Evolutionary conservation across 2,888 invertebrate species (phyloP).

Genomic region (Clunio marinus): DNA sequence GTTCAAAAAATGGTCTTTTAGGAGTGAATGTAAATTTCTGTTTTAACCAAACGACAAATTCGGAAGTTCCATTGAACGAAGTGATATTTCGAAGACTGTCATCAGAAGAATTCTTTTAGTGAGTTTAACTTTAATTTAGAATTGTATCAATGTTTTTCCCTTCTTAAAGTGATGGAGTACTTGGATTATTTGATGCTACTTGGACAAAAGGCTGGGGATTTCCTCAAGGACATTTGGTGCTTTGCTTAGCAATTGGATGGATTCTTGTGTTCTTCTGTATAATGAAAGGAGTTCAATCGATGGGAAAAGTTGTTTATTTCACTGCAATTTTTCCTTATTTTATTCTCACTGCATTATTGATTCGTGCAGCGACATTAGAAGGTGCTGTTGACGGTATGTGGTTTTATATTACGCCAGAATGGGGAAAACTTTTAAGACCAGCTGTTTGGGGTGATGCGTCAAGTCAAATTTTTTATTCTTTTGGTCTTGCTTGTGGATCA

Average conservation of each 20-base stretch:
- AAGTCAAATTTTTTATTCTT: constrained; percentile 79
- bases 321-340: constrained; percentile 70
- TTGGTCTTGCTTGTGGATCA: constrained; percentile 71
- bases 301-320: constrained; percentile 79
- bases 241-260: constrained; percentile 75
- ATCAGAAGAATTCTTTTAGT: constrained; percentile 66
- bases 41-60: constrained; percentile 45
- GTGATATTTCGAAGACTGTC: constrained; percentile 58
- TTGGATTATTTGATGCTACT: constrained; percentile 65
- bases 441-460: constrained; percentile 79
- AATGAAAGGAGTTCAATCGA: constrained; percentile 83
- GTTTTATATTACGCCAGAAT: constrained; percentile 70
- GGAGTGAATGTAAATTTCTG: constrained; percentile 54
- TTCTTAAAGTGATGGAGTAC: constrained; percentile 65
- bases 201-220: constrained; percentile 68
- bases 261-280: constrained; percentile 80
- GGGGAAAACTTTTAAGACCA: constrained; percentile 61
- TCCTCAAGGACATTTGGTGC: constrained; percentile 76
- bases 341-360: constrained; percentile 60
- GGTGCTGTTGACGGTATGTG: constrained; percentile 68
- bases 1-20: constrained; percentile 49
- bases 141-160: constrained; percentile 40
- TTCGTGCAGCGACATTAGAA: constrained; percentile 61
- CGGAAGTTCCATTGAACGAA: constrained; percentile 52
- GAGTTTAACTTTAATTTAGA: constrained; percentile 44